Evolutionary conservation across 2,113 vertebrate species (phyloP), one percentile per base, ranked within the genome.

Genomic region (Morone chrysops): DNA sequence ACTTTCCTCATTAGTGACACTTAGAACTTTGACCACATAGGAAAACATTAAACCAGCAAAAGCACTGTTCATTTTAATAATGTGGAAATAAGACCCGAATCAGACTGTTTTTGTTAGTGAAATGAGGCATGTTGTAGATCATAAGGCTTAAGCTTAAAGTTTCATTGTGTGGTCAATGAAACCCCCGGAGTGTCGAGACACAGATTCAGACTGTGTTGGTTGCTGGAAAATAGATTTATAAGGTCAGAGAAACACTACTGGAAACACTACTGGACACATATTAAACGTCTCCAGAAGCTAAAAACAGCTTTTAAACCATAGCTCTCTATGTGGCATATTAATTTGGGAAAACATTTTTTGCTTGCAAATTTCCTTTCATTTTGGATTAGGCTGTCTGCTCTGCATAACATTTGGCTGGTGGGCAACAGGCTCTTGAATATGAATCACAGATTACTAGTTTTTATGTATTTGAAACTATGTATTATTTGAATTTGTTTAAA

Each of bases 141-240:
- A n/a, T 22, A 14, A 63, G 62, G 45, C 0, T 82, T 67, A 72
- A 63, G 22, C 62, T 22, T 31, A 31, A 31, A 2, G 31, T 31
- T 31, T 31, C 31, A 31, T 31, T 31, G 31, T 31, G 31, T 31
- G 31, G 31, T 13, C 67, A 47, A 78, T 84, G 78, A 84, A 70
- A 77, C 57, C 48, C 57, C 73, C 18, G 68, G 38, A 78, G 72
- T 50, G 63, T 31, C 11, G 16, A 71, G n/a, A 61, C 61, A 43
- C 36, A 7, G 20, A 70, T 73, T 90, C 45, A 8, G 53, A 61
- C 60, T 56, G 56, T 59, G 45, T 40, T 31, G 25, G 57, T 22
- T 22, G 31, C 70, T 70, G 70, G 73, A 67, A 75, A 83, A 82
- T 48, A 38, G 48, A 79, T 75, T 80, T 78, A 74, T 70, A 72